phyloP scores from a whole-genome alignment of 2,888 invertebrate species.

The Dorcus parallelipipedus region DNA sequence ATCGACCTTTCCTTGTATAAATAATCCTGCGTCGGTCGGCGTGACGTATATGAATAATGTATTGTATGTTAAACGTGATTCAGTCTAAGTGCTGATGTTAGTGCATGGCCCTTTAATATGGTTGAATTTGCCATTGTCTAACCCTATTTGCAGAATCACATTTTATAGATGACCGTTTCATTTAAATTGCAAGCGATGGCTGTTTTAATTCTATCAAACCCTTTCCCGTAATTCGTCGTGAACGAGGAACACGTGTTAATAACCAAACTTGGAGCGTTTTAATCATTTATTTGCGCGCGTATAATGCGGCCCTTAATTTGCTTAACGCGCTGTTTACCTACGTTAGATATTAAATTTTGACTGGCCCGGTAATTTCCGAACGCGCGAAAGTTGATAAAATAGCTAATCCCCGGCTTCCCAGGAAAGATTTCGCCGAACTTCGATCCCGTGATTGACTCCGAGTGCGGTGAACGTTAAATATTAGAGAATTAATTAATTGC shows the following conservation, averaged over 20 bases:
- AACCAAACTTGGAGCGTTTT: no score
- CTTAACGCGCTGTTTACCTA: no score
- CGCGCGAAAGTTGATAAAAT: no score
- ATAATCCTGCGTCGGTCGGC: constrained; percentile 12
- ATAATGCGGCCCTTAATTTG: no score
- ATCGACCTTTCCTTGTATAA: constrained; percentile 9
- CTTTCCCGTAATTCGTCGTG: not conserved
- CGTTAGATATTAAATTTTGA: no score
- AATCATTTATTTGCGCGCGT: no score
- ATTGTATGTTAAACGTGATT: constrained; percentile 23
- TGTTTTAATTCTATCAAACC: constrained; percentile 10
- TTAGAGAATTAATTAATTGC: no score
- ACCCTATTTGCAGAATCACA: constrained; percentile 6
- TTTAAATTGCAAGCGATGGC: constrained; percentile 14
- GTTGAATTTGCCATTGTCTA: constrained; percentile 11
- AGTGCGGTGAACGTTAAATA: no score
- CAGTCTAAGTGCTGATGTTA: constrained; percentile 20
- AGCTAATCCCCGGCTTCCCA: no score
- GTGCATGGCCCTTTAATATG: constrained; percentile 18
- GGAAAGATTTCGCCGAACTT: no score
- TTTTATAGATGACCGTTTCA: constrained; percentile 17
- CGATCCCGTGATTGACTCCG: no score
- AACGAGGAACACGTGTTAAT: not conserved
- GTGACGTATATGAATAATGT: constrained; percentile 19
- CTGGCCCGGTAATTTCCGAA: no score